Evolutionary conservation across 2,797 vertebrate species (phyloP).

Genomic region (Molossus molossus): DNA sequence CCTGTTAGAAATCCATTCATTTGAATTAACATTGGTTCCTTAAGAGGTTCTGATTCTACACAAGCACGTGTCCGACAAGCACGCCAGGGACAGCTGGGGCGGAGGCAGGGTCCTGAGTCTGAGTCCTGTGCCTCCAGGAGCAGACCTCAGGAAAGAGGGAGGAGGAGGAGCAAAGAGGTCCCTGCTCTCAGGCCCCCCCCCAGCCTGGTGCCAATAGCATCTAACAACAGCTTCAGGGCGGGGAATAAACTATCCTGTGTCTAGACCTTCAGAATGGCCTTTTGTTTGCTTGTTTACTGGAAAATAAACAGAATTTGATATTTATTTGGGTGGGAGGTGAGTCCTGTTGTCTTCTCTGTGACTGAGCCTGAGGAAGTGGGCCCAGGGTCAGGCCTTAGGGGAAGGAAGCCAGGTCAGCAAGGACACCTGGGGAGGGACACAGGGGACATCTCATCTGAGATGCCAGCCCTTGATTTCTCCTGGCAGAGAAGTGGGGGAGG

Average conservation of each 20-base stretch:
- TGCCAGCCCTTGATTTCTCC: no score
- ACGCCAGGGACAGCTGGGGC: accelerated
- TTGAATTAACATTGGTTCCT: not conserved
- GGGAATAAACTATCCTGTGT: not conserved
- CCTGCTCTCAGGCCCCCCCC: no score
- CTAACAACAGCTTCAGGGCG: not conserved
- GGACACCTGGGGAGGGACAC: no score
- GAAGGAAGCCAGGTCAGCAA: no score
- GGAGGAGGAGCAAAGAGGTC: no score
- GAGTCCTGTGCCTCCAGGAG: not conserved
- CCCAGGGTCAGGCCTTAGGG: not conserved
- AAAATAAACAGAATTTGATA: not conserved
- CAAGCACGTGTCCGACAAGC: not conserved
- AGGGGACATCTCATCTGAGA: not conserved
- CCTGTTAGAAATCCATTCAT: not conserved
- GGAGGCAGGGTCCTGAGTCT: not conserved
- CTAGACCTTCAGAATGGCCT: not conserved
- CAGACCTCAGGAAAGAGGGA: not conserved
- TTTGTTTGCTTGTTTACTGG: not conserved
- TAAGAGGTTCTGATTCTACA: not conserved
- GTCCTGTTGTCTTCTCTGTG: not conserved
- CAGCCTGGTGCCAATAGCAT: not conserved
- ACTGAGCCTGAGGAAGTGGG: not conserved
- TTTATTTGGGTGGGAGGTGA: not conserved
- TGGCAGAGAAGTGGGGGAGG: accelerated